These are phyloP conservation scores for Nomada fucata DNA, from an alignment of 2,888 invertebrate species.

Conservation along the genomic window DNA sequence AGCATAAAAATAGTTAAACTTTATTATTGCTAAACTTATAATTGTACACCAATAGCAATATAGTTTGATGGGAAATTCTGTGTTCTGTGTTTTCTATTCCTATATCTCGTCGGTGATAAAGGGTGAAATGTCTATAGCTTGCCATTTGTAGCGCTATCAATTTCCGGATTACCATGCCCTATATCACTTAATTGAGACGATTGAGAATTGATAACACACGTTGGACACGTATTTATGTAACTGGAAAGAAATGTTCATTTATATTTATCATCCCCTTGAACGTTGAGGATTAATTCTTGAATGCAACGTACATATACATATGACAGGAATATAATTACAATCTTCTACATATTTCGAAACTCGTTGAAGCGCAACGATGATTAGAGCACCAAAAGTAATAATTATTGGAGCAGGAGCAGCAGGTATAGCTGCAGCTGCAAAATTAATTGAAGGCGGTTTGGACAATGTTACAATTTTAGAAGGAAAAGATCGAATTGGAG, in stretches of 20 bases:
- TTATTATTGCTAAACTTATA: neutral
- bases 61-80: too few species aligned
- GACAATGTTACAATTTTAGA: constrained; percentile 85
- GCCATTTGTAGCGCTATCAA: neutral
- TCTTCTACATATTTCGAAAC: neutral
- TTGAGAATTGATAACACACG: neutral
- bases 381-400: constrained; percentile 80
- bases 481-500: constrained; percentile 85
- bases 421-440: constrained; percentile 86
- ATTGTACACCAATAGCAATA: neutral
- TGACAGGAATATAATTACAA: neutral
- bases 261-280: neutral
- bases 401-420: constrained; percentile 87
- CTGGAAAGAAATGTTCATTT: neutral
- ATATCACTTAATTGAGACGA: constrained; percentile 4
- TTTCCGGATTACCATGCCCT: neutral
- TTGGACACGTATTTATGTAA: neutral
- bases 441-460: constrained; percentile 84
- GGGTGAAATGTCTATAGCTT: neutral
- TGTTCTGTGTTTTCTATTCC: too few species aligned
- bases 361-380: constrained; percentile 58
- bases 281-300: neutral
- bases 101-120: neutral
- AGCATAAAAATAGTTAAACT: neutral
- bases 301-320: neutral